Conservation (phyloP, 2,797 vertebrate species). For the Fratercula arctica region DNA sequence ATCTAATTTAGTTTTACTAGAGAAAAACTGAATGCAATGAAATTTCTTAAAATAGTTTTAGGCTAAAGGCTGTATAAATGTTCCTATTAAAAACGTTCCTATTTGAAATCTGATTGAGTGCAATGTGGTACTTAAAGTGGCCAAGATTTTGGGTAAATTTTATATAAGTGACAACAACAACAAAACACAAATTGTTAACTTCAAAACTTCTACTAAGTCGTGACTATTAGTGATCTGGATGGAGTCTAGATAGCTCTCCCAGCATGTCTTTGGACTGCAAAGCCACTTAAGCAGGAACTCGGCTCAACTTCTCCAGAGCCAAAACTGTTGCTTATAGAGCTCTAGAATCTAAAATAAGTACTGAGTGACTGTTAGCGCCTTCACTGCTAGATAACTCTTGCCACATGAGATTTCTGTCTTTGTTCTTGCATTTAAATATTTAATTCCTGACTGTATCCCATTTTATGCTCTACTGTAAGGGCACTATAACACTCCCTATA, state of each 20-base stretch:
- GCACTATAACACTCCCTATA: no score
- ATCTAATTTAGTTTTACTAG: conserved; percentile 43
- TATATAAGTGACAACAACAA: not conserved
- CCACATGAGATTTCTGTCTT: not conserved
- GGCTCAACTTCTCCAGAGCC: not conserved
- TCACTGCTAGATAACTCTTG: not conserved
- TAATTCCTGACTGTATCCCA: not conserved
- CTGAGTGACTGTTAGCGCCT: not conserved
- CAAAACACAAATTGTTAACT: not conserved
- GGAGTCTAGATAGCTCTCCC: not conserved
- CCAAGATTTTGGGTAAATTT: not conserved
- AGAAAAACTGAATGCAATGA: conserved; percentile 12
- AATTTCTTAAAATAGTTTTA: conserved; percentile 42
- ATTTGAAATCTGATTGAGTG: not conserved
- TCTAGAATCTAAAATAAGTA: not conserved
- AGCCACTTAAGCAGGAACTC: not conserved
- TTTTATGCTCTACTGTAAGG: not conserved
- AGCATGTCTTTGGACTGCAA: not conserved
- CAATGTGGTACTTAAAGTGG: not conserved
- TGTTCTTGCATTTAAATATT: not conserved
- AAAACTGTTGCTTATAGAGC: not conserved
- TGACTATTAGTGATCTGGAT: not conserved
- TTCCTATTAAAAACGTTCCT: not conserved
- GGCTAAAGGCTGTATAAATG: not conserved
- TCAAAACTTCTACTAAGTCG: not conserved